Conservation (phyloP, 2,797 vertebrate species). For the Acanthiza pusilla region DNA sequence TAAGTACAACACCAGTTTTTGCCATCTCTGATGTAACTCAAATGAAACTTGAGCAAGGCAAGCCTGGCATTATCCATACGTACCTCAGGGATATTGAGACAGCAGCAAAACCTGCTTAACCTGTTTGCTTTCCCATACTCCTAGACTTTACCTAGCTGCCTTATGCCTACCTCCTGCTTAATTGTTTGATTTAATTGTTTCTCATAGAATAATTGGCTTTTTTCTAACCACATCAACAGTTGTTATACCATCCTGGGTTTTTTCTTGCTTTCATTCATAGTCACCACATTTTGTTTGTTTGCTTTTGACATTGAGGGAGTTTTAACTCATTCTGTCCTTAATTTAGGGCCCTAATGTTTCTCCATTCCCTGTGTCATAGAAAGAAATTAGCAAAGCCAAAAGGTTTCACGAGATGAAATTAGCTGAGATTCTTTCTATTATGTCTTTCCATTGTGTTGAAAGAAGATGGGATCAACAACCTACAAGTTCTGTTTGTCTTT, state of each 20-base stretch:
- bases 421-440: not conserved
- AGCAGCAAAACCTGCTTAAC: constrained; percentile 54
- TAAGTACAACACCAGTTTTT: not conserved
- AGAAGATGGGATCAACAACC: not conserved
- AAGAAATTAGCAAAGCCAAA: not conserved
- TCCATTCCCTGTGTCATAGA: not conserved
- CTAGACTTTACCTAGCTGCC: constrained; percentile 21
- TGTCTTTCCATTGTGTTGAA: not conserved
- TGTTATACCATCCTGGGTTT: not conserved
- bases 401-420: not conserved
- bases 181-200: constrained; percentile 45
- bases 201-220: constrained; percentile 20
- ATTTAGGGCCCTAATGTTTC: not conserved
- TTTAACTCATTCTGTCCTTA: not conserved
- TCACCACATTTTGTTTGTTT: constrained; percentile 21
- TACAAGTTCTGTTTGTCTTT: not conserved
- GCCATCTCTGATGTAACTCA: constrained; percentile 37
- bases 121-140: constrained; percentile 62
- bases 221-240: constrained; percentile 13
- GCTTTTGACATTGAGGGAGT: not conserved
- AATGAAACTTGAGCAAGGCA: constrained; percentile 29
- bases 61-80: constrained; percentile 49
- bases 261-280: constrained; percentile 14
- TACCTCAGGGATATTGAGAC: constrained; percentile 39
- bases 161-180: constrained; percentile 30